These are phyloP conservation scores for Clanis bilineata DNA, from an alignment of 2,888 invertebrate genomes.

Conservation along the genomic window DNA sequence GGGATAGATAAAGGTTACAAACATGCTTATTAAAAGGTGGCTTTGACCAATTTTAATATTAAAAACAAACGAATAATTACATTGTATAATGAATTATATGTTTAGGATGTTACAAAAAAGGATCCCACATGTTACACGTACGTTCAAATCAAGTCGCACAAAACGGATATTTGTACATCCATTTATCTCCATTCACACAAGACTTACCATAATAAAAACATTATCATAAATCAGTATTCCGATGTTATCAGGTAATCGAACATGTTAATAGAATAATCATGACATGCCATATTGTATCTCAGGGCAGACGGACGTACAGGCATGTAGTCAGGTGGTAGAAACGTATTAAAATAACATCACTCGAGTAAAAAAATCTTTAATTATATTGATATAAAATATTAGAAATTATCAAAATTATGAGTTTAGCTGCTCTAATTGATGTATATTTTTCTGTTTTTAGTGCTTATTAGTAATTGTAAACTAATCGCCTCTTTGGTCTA, in stretches of 20 bases:
- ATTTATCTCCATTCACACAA: slow-evolving; percentile 24
- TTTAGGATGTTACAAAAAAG: background rate
- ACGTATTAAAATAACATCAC: background rate
- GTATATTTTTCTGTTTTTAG: too few species aligned
- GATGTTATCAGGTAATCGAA: slow-evolving; percentile 55
- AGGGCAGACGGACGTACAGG: slow-evolving; percentile 18
- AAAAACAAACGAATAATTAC: background rate
- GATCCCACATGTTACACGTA: background rate
- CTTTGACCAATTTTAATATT: too few species aligned
- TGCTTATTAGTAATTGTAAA: too few species aligned
- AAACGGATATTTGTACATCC: slow-evolving; percentile 24
- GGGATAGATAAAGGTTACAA: too few species aligned
- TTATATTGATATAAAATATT: too few species aligned
- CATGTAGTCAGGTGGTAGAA: slow-evolving; percentile 20
- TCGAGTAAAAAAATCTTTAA: too few species aligned
- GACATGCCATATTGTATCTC: slow-evolving; percentile 39
- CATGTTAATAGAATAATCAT: slow-evolving; percentile 59
- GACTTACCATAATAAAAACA: slow-evolving; percentile 29
- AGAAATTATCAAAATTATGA: too few species aligned
- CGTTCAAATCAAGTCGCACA: slow-evolving; percentile 15
- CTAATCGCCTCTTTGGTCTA: too few species aligned
- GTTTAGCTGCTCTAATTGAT: too few species aligned
- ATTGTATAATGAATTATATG: background rate
- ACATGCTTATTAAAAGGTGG: too few species aligned
- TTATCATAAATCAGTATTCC: slow-evolving; percentile 51